Conservation (phyloP, 2,113 vertebrate species). For the Alligator mississippiensis region DNA sequence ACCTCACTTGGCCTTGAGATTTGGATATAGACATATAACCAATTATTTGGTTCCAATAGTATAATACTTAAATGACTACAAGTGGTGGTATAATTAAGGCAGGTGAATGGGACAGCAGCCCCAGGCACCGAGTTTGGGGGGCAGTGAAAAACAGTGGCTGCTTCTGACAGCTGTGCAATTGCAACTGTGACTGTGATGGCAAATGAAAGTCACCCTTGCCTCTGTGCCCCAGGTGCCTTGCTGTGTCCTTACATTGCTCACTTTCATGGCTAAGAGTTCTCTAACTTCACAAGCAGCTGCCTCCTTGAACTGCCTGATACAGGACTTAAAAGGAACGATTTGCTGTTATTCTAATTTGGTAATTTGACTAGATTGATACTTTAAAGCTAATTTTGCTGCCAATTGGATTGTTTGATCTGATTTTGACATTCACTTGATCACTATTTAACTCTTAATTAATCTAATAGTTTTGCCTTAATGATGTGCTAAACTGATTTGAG, state of each 20-base stretch:
- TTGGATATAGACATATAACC: neutral
- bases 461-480: too few relatives aligned
- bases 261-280: neutral
- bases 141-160: too few relatives aligned
- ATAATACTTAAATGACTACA: neutral
- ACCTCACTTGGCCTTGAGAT: accelerated
- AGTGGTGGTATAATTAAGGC: too few relatives aligned
- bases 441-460: neutral
- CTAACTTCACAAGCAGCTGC: neutral
- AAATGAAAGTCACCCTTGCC: too few relatives aligned
- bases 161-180: too few relatives aligned
- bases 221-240: too few relatives aligned
- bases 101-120: too few relatives aligned
- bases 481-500: too few relatives aligned
- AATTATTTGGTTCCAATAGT: neutral
- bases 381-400: neutral
- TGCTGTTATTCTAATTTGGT: neutral
- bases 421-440: neutral
- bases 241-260: neutral
- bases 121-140: too few relatives aligned
- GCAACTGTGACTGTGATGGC: too few relatives aligned
- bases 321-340: neutral
- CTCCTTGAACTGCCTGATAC: neutral
- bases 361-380: neutral
- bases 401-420: neutral